Conservation (phyloP, 2,888 invertebrate genomes). For the Leucophora obtusa region DNA sequence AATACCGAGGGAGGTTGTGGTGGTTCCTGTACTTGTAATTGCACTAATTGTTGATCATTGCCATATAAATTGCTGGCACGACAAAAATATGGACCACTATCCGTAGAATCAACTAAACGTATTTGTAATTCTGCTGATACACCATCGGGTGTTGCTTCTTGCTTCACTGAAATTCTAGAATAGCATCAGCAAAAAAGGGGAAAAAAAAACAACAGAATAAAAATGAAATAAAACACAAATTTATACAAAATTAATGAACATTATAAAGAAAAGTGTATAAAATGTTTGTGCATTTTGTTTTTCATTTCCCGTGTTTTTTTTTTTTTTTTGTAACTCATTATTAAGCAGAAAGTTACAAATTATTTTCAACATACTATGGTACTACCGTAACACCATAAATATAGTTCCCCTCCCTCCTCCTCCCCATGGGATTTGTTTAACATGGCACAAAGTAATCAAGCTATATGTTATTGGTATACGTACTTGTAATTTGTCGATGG, state of each 20-base stretch:
- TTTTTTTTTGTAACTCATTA: slow-evolving; percentile 25
- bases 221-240: slow-evolving; percentile 3
- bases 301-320: background rate
- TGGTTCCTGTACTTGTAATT: slow-evolving; percentile 87
- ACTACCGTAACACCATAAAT: too few relatives aligned
- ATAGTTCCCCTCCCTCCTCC: slow-evolving; percentile 1
- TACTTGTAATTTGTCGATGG: slow-evolving; percentile 86
- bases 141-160: slow-evolving; percentile 85
- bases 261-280: background rate
- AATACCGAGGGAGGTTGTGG: slow-evolving; percentile 85
- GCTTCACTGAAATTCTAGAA: slow-evolving; percentile 81
- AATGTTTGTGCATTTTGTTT: background rate
- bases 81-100: slow-evolving; percentile 88
- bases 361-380: background rate
- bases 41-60: slow-evolving; percentile 85
- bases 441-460: slow-evolving; percentile 42
- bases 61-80: slow-evolving; percentile 87
- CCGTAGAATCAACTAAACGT: slow-evolving; percentile 83
- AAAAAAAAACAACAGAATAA: too few relatives aligned
- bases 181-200: background rate
- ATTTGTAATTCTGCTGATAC: slow-evolving; percentile 86
- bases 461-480: slow-evolving; percentile 60
- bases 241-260: slow-evolving; percentile 23
- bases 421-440: slow-evolving; percentile 48
- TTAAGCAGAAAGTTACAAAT: slow-evolving; percentile 31